These are phyloP conservation scores for Serilophus lunatus DNA, from an alignment of 2,113 vertebrate species.

Conservation along the genomic window DNA sequence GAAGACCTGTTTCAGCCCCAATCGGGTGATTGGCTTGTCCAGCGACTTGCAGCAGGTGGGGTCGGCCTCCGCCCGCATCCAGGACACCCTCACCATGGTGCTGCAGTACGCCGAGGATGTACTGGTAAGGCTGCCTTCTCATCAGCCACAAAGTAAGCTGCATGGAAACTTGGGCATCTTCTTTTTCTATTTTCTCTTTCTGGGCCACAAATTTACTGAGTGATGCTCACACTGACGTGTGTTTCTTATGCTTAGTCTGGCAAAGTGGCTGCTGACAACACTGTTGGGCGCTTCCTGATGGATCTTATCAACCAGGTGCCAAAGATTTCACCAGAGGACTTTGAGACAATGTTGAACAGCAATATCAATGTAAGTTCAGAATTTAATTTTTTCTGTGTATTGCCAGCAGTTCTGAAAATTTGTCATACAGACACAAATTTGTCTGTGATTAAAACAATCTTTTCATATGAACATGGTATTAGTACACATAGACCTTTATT, in stretches of 20 bases:
- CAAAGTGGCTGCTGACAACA: slow-evolving; percentile 93
- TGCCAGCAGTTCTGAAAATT: not conserved
- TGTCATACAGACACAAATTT: not conserved
- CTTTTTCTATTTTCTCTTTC: not conserved
- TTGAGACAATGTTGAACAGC: slow-evolving; percentile 98
- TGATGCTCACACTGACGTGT: not conserved
- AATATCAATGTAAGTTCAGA: slow-evolving; percentile 92
- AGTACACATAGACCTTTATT: not conserved
- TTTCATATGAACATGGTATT: not conserved
- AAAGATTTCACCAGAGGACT: slow-evolving; percentile 93
- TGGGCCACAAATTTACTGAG: not conserved
- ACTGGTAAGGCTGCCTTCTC: slow-evolving; percentile 78
- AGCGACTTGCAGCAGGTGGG: slow-evolving; percentile 94
- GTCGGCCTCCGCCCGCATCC: slow-evolving; percentile 83
- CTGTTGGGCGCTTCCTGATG: slow-evolving; percentile 93
- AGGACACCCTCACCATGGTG: slow-evolving; percentile 91
- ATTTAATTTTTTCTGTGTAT: not conserved
- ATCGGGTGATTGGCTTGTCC: slow-evolving; percentile 89
- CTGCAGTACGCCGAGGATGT: slow-evolving; percentile 94
- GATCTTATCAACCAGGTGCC: slow-evolving; percentile 97
- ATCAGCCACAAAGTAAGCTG: not conserved
- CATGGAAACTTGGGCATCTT: not conserved
- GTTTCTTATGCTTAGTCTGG: slow-evolving; percentile 81
- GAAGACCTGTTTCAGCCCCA: slow-evolving; percentile 86
- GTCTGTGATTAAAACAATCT: not conserved